Percentiles rank a stretch among this genome's conserved stretches.
phyloP scores from a whole-genome alignment of 2,113 vertebrate genomes.

The Clupea harengus region DNA sequence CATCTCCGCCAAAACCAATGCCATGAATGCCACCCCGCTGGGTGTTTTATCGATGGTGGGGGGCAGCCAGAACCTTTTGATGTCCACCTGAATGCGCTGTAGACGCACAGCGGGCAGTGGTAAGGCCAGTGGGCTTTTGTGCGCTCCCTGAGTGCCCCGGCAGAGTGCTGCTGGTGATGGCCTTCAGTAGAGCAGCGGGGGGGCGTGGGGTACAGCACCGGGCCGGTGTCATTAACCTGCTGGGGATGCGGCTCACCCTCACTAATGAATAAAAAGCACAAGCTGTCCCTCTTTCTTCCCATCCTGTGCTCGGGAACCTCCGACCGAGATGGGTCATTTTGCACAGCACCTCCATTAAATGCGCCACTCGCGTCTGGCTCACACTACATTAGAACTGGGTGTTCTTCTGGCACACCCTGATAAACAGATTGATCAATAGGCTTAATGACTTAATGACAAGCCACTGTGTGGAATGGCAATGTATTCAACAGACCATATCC shows the following conservation, averaged over 20 bases:
- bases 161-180: neutral
- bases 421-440: constrained; percentile 21
- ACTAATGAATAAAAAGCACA: constrained; percentile 17
- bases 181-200: neutral
- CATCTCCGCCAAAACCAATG: neutral
- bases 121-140: neutral
- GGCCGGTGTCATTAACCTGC: constrained; percentile 13
- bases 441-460: constrained; percentile 23
- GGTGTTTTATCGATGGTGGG: neutral
- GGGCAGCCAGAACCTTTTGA: neutral
- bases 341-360: neutral
- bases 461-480: neutral
- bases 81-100: constrained; percentile 9
- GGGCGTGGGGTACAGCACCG: neutral
- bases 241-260: neutral
- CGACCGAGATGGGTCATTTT: neutral
- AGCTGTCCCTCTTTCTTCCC: neutral
- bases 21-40: neutral
- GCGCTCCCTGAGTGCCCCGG: neutral
- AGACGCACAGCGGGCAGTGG: neutral
- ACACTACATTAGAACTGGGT: neutral
- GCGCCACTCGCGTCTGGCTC: neutral
- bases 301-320: neutral
- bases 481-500: neutral
- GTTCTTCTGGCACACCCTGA: constrained; percentile 18